A percentile compares a stretch with the other conserved stretches of the same genome.
Conservation (phyloP, 2,797 vertebrate species). For the Hippopotamyrus pictus region DNA sequence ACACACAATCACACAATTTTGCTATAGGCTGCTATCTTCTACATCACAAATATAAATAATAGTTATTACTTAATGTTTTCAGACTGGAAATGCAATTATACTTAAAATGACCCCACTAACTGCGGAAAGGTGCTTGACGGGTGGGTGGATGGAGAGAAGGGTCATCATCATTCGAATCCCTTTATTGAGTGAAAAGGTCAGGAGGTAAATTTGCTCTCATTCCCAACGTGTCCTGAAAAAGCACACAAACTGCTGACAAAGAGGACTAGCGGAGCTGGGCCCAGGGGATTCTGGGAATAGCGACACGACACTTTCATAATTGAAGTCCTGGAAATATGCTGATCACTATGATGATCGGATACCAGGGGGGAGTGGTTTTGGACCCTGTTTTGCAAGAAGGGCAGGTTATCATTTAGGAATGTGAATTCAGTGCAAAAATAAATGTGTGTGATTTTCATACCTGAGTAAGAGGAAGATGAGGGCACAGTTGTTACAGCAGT, state of each 20-base stretch:
- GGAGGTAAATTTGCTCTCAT: not conserved
- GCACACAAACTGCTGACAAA: not conserved
- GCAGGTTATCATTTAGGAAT: not conserved
- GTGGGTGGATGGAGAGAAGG: not conserved
- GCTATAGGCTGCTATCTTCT: not conserved
- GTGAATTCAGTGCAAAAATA: not conserved
- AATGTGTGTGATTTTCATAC: not conserved
- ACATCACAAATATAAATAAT: not conserved
- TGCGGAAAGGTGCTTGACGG: not conserved
- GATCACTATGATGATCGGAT: not conserved
- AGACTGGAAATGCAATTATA: not conserved
- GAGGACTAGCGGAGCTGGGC: not conserved
- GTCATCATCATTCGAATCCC: not conserved
- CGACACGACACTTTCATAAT: not conserved
- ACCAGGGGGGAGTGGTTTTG: not conserved
- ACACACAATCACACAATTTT: not conserved
- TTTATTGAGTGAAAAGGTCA: not conserved
- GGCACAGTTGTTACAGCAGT: not conserved
- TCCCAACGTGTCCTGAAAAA: not conserved
- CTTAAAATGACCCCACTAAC: not conserved
- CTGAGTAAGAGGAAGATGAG: not conserved
- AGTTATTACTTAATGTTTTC: not conserved
- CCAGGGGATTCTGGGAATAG: not conserved
- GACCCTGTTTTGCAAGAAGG: not conserved
- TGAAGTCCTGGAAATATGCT: not conserved